Conservation (phyloP, 1,140 invertebrate species). For the Bathynomus jamesi region DNA sequence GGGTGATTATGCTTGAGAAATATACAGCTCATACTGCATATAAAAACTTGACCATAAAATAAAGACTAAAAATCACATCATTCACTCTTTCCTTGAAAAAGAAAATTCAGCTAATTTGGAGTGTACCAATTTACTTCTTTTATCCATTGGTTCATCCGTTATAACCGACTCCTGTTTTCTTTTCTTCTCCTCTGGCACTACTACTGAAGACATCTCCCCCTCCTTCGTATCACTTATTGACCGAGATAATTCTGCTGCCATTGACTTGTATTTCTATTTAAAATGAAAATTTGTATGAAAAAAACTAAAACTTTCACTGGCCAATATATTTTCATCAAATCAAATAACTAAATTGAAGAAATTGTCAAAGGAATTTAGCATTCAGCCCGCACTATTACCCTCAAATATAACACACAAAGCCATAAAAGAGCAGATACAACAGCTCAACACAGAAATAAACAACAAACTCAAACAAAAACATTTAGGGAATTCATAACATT, state of each 20-base stretch:
- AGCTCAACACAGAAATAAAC: too few species aligned
- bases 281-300: background rate
- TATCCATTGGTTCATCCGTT: background rate
- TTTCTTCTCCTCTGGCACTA: background rate
- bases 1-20: too few species aligned
- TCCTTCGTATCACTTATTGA: background rate
- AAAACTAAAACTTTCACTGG: background rate
- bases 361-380: too few species aligned
- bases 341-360: too few species aligned
- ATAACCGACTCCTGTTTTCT: background rate
- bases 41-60: too few species aligned
- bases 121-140: background rate
- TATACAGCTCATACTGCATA: too few species aligned
- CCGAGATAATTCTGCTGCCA: background rate
- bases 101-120: background rate
- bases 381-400: too few species aligned
- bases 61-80: background rate
- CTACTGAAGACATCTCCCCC: too few species aligned
- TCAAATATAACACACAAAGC: too few species aligned
- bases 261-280: background rate
- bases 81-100: background rate
- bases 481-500: too few species aligned
- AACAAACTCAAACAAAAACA: too few species aligned
- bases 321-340: background rate
- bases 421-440: too few species aligned